These are phyloP conservation scores for Exaiptasia diaphana DNA, from an alignment of 64 coral and sea anemone genomes.

Conservation along the genomic window DNA sequence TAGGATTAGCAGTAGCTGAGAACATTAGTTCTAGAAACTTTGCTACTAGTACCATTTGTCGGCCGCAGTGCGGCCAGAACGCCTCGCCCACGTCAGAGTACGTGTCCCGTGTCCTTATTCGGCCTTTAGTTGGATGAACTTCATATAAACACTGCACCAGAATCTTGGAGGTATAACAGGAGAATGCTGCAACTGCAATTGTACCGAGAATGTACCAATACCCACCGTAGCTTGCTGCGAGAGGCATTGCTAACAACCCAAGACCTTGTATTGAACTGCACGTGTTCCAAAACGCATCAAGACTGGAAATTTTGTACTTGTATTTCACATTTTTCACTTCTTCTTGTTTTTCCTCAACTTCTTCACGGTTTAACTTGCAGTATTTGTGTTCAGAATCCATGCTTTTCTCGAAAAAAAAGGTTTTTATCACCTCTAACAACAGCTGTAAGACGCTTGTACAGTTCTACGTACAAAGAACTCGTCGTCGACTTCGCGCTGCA, in stretches of 20 bases:
- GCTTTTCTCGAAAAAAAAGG: too few species aligned
- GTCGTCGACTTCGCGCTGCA: too few species aligned
- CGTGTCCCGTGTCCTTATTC: constrained; percentile 42
- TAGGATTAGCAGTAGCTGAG: constrained; percentile 51
- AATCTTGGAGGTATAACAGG: constrained; percentile 61
- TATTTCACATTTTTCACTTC: constrained; percentile 1
- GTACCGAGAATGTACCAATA: constrained; percentile 53
- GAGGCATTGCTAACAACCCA: constrained; percentile 48
- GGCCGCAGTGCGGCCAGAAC: constrained; percentile 60
- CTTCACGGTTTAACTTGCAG: background rate
- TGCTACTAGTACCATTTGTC: constrained; percentile 43
- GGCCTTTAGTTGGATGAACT: constrained; percentile 19
- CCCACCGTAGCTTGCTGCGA: constrained; percentile 47
- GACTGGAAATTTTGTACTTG: constrained; percentile 68
- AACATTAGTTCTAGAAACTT: constrained; percentile 74
- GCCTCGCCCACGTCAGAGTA: constrained; percentile 74
- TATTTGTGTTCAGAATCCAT: background rate
- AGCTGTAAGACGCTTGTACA: too few species aligned
- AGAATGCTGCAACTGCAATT: constrained; percentile 53
- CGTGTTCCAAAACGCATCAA: constrained; percentile 79
- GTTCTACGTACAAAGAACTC: too few species aligned
- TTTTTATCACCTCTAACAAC: too few species aligned
- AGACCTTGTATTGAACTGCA: constrained; percentile 75
- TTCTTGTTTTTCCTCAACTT: background rate
- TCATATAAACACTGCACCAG: constrained; percentile 65